Percentiles rank a stretch among this genome's conserved stretches.
phyloP scores from a whole-genome alignment of 2,888 invertebrate genomes.

The Stegophylla sp. region DNA sequence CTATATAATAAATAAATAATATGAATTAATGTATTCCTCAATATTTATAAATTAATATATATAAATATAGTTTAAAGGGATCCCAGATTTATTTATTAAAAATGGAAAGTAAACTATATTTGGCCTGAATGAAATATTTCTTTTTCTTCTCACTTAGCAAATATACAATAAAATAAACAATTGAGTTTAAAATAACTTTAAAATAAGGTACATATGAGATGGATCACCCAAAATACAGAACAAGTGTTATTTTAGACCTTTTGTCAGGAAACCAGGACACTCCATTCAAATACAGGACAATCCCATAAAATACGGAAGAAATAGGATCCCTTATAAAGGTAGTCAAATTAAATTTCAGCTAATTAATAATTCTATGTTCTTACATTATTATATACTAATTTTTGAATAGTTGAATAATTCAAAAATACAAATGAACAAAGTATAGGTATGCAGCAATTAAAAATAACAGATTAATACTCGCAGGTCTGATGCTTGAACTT shows the following conservation, averaged over 20 bases:
- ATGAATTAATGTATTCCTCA: neutral
- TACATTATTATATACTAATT: neutral
- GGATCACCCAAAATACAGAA: neutral
- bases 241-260: neutral
- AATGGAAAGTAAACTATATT: no score
- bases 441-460: slow-evolving; percentile 27
- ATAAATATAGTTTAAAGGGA: no score
- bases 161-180: no score
- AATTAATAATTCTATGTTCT: neutral
- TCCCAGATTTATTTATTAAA: no score
- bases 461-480: slow-evolving; percentile 15
- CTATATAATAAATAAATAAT: neutral
- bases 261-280: neutral
- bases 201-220: no score
- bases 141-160: no score
- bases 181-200: no score
- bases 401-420: neutral
- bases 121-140: no score
- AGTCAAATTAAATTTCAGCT: neutral
- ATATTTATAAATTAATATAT: neutral
- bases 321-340: neutral
- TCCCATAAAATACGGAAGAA: no score
- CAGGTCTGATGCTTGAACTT: slow-evolving; percentile 18
- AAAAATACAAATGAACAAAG: slow-evolving; percentile 8
- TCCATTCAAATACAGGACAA: no score